phyloP scores from a whole-genome alignment of 1,140 invertebrate species.

The Aphelenchoides besseyi region DNA sequence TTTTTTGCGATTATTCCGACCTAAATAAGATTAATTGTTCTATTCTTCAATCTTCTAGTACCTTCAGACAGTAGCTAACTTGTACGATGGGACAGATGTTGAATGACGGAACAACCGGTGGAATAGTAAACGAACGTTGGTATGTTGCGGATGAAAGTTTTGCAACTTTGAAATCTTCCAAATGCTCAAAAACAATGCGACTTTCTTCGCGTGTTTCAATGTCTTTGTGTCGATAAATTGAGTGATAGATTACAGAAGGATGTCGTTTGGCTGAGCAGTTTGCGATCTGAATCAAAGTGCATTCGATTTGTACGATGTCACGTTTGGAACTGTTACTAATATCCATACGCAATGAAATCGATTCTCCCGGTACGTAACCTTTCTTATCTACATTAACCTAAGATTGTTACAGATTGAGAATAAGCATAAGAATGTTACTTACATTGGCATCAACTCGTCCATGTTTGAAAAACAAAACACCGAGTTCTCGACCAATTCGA shows the following conservation, averaged over 20 bases:
- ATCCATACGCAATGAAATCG: slow-evolving; percentile 20
- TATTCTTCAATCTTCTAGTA: neutral
- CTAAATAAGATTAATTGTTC: neutral
- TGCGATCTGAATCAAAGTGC: slow-evolving; percentile 5
- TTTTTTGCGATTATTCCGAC: slow-evolving; percentile 2
- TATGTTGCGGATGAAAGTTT: slow-evolving; percentile 21
- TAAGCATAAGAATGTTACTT: slow-evolving; percentile 25
- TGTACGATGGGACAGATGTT: slow-evolving; percentile 31
- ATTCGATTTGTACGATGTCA: slow-evolving; percentile 16
- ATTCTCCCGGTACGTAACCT: slow-evolving; percentile 30
- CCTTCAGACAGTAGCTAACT: slow-evolving; percentile 30
- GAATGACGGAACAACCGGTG: slow-evolving; percentile 31
- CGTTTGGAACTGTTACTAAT: slow-evolving; percentile 6
- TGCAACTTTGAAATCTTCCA: slow-evolving; percentile 29
- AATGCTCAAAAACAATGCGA: slow-evolving; percentile 26
- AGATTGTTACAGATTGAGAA: slow-evolving; percentile 12
- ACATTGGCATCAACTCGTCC: slow-evolving; percentile 23
- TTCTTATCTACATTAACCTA: slow-evolving; percentile 20
- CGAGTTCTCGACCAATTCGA: slow-evolving; percentile 24
- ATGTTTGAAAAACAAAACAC: slow-evolving; percentile 29
- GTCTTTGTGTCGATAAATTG: slow-evolving; percentile 20
- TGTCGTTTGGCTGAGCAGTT: slow-evolving; percentile 18
- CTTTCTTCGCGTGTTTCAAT: slow-evolving; percentile 25
- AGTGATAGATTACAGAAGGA: neutral
- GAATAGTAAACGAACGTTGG: slow-evolving; percentile 32